Evolutionary conservation across 1,140 invertebrate genomes (phyloP), one percentile per base, ranked within the genome.

Genomic region (Drosophila baimaii): DNA sequence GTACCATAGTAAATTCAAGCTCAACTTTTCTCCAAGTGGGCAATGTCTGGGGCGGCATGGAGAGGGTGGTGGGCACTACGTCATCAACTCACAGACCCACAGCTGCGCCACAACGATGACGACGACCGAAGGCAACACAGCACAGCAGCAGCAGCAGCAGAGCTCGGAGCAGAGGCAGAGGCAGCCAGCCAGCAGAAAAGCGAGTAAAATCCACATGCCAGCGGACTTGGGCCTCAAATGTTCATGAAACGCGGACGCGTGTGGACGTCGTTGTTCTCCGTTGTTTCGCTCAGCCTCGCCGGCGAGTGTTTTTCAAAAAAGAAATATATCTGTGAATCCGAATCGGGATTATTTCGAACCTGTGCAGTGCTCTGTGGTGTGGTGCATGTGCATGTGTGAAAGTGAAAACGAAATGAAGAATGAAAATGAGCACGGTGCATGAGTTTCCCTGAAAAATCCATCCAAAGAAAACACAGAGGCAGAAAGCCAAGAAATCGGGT

Each of bases 141-240:
- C 58, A 27, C 63, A 27, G 21, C 44, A 63, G 29, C 49, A 64
- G 23, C 43, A 58, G 49, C 58, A 49, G 17, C 37, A 56, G 44
- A 21, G 25, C 27, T n/a, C 27, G 46, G 15, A 49, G 44, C 69
- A 73, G 33, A 84, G 29, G 58, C 79, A 71, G 17, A 29, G 29
- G 23, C 44, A 61, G 54, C 74, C 31, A 15, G 31, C 41, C 61
- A 68, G 64, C 65, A 66, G 55, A 49, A 44, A 65, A 63, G 68
- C 69, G 81, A 88, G 79, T 86, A 84, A 83, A 88, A 89, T 83
- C 70, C 84, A 88, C 83, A 88, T 83, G 79, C 66, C 83, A 63
- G 55, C 52, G 76, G 71, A 62, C 44, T 27, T 37, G 56, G 63
- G 68, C 65, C 75, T 88, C 80, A 88, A 81, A 84, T 82, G 84